These are phyloP conservation scores for Chrysopa pallens DNA, from an alignment of 1,140 invertebrate species.

Conservation along the genomic window DNA sequence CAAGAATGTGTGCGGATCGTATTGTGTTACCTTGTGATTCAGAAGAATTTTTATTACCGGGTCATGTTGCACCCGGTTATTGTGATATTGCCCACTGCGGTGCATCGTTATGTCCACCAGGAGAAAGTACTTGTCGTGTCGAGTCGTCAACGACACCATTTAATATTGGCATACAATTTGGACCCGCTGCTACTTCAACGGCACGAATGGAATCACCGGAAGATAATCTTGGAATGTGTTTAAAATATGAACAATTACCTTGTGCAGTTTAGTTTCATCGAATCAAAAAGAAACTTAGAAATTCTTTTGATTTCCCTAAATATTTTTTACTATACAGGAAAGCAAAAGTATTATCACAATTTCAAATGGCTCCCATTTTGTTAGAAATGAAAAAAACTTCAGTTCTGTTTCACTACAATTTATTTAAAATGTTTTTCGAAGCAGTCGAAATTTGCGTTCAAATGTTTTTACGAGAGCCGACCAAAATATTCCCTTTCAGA, in stretches of 20 bases:
- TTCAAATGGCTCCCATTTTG: too few relatives aligned
- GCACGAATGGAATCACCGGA: conserved; percentile 44
- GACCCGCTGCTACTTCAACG: conserved; percentile 26
- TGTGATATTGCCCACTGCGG: conserved; percentile 62
- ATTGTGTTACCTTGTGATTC: conserved; percentile 64
- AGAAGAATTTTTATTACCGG: conserved; percentile 51
- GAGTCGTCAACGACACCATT: conserved; percentile 61
- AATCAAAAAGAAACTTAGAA: too few relatives aligned
- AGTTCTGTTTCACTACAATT: too few relatives aligned
- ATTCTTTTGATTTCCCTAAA: too few relatives aligned
- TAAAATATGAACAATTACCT: conserved; percentile 48
- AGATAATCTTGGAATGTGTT: conserved; percentile 61
- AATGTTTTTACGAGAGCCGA: too few relatives aligned
- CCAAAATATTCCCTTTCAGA: too few relatives aligned
- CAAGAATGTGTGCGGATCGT: conserved; percentile 39
- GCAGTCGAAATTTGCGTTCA: too few relatives aligned
- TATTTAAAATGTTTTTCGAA: too few relatives aligned
- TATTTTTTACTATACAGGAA: too few relatives aligned
- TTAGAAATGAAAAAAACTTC: too few relatives aligned
- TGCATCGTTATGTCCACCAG: conserved; percentile 39
- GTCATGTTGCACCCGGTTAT: conserved; percentile 27
- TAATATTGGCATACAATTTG: conserved; percentile 58
- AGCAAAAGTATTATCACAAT: too few relatives aligned
- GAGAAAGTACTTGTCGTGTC: conserved; percentile 39
- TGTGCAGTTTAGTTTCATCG: conserved; percentile 32